Evolutionary conservation across 92 coral and sea anemone genomes (phyloP).

Genomic region (Porites cylindrica): DNA sequence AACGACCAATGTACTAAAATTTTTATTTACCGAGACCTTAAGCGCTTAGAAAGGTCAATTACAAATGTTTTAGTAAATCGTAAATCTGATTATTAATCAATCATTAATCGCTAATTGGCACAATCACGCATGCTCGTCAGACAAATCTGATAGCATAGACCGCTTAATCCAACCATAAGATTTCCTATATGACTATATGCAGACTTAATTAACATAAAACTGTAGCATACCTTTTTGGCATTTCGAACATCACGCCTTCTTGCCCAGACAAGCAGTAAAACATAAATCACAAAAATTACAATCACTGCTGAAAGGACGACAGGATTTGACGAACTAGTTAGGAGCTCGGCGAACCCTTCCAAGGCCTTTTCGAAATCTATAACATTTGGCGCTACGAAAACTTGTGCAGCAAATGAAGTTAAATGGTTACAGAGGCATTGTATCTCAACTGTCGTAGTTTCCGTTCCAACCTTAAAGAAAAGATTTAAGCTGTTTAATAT

Average conservation of each 20-base stretch:
- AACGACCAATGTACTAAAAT: too few species aligned
- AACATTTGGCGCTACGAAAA: constrained; percentile 57
- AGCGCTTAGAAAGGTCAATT: too few species aligned
- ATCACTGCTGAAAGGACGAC: constrained; percentile 72
- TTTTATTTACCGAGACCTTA: too few species aligned
- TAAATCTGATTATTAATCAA: too few species aligned
- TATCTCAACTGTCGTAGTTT: constrained; percentile 49
- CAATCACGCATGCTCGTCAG: too few species aligned
- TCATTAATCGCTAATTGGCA: too few species aligned
- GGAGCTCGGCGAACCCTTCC: constrained; percentile 29
- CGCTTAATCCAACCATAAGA: too few species aligned
- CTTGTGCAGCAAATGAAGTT: constrained; percentile 81
- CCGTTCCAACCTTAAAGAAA: constrained; percentile 67
- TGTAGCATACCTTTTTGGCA: constrained; percentile 64
- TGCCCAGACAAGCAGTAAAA: constrained; percentile 78
- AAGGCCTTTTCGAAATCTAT: constrained; percentile 61
- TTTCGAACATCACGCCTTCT: constrained; percentile 72
- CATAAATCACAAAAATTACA: constrained; percentile 62
- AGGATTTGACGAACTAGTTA: constrained; percentile 44
- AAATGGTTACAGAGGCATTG: constrained; percentile 82
- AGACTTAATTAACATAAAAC: neutral
- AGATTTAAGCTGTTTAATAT: neutral
- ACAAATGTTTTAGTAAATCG: too few species aligned
- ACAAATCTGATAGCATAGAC: too few species aligned
- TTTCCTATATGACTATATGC: neutral